Evolutionary conservation across 2,888 invertebrate genomes (phyloP), one percentile per base, ranked within the genome.

Genomic region (Bursaphelenchus okinawaensis): DNA sequence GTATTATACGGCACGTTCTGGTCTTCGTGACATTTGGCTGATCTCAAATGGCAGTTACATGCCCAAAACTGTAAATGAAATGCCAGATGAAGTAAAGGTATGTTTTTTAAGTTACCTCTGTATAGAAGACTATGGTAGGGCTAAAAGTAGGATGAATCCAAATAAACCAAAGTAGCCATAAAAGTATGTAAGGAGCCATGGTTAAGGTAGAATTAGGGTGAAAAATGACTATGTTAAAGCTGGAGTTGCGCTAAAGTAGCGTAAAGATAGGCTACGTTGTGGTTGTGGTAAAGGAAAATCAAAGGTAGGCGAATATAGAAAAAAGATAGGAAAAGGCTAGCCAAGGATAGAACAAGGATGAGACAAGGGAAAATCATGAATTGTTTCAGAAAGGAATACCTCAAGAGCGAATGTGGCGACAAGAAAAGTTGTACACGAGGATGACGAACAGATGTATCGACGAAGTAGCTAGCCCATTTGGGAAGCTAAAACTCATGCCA

Each of bases 361-460:
- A 27, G 9, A 60, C 7, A 7, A n/a, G 7, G 7, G 23, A n/a
- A 8, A 24, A 65, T 64, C 12, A 19, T 52, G 31, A 8, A n/a
- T 31, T 20, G 16, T 62, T 70, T 24, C 68, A 75, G 73, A 68
- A 70, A 22, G 70, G 69, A 12, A 68, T 77, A 24, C 72, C 78
- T 1, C 75, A 72, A 16, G 75, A 75, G 59, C 72, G 79, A 23
- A 70, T 70, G 40, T 79, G 79, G 79, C 68, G 79, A 23, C 79
- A 79, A 58, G 77, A 79, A 61, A 76, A 78, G 67, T 66, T 79
- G 24, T 79, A 76, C 65, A 75, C 76, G 31, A 72, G 76, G 55
- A 78, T 77, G 78, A 77, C 77, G 4, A 75, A 77, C 55, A 65
- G 68, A 20, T 77, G 76, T 56, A 78, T 79, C 22, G 79, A 79